A percentile compares a stretch with the other conserved stretches of the same genome.
Evolutionary conservation across 2,888 invertebrate genomes (phyloP).

Genomic region (Ochlodes sylvanus): DNA sequence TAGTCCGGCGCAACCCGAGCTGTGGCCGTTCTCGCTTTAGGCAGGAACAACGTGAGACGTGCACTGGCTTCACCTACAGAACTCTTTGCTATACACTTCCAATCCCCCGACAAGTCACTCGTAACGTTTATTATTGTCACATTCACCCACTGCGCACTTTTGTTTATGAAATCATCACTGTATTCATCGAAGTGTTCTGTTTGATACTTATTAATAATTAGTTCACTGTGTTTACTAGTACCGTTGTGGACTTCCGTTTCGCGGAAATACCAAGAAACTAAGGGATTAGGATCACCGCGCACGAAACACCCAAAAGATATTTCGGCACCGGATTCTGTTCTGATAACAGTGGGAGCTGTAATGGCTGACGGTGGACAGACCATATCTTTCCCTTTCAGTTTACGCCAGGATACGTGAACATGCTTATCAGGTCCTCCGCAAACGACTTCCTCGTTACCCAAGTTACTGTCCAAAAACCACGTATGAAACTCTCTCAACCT

Average conservation of each 20-base stretch:
- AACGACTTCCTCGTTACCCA: conserved; percentile 89
- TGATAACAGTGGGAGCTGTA: conserved; percentile 83
- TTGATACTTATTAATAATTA: conserved; percentile 62
- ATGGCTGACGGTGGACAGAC: conserved; percentile 91
- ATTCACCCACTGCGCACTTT: conserved; percentile 89
- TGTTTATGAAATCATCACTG: conserved; percentile 71
- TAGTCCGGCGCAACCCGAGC: conserved; percentile 90
- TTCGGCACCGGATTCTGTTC: conserved; percentile 92
- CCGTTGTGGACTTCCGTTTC: conserved; percentile 76
- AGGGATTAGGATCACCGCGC: conserved; percentile 92
- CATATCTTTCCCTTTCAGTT: conserved; percentile 89
- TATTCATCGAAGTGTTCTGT: conserved; percentile 67
- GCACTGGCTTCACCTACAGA: conserved; percentile 85
- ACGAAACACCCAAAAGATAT: conserved; percentile 92
- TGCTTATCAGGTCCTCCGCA: conserved; percentile 89
- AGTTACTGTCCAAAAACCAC: conserved; percentile 92
- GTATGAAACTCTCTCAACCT: conserved; percentile 91
- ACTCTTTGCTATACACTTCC: conserved; percentile 92
- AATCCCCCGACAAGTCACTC: conserved; percentile 93
- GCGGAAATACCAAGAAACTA: conserved; percentile 91
- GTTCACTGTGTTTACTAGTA: conserved; percentile 65
- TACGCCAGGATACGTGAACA: conserved; percentile 89
- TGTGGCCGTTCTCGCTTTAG: conserved; percentile 89
- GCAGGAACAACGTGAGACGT: conserved; percentile 84
- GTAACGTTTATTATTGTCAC: conserved; percentile 93